Conservation (phyloP, 2,113 vertebrate genomes). For the Pseudorhombus dupliciocellatus region DNA sequence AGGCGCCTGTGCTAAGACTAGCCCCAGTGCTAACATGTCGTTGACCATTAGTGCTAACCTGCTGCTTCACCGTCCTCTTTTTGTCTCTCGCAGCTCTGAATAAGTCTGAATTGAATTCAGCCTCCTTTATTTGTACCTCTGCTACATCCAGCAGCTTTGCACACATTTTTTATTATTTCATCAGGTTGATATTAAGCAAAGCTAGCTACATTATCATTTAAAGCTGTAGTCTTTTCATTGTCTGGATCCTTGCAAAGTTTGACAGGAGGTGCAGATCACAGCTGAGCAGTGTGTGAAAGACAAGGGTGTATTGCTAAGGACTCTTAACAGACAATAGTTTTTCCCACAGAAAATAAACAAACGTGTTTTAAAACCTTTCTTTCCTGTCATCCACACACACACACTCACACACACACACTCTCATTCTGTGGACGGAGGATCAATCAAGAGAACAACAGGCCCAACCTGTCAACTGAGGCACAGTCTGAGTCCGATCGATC, state of each 20-base stretch:
- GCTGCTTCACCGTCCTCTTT: conserved; percentile 52
- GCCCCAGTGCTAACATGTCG: conserved; percentile 72
- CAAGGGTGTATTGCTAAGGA: background rate
- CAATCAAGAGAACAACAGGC: conserved; percentile 66
- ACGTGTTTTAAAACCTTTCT: conserved; percentile 16
- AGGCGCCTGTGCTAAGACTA: conserved; percentile 58
- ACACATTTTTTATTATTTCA: background rate
- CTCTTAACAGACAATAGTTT: background rate
- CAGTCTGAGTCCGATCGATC: conserved; percentile 69
- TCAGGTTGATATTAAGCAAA: background rate
- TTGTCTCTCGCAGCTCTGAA: conserved; percentile 41
- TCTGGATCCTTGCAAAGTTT: background rate
- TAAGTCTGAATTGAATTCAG: too few relatives aligned
- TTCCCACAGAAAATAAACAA: conserved; percentile 7
- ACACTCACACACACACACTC: conserved; percentile 24
- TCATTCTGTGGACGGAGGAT: conserved; percentile 56
- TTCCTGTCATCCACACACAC: conserved; percentile 23
- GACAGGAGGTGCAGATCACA: background rate
- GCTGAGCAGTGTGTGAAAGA: background rate
- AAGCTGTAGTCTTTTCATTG: too few relatives aligned
- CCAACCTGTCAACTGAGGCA: conserved; percentile 57
- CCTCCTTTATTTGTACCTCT: too few relatives aligned
- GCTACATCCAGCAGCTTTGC: background rate
- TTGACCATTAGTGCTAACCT: conserved; percentile 81
- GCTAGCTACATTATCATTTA: background rate